phyloP scores from a whole-genome alignment of 2,888 invertebrate genomes.

The Luffia ferchaultella region DNA sequence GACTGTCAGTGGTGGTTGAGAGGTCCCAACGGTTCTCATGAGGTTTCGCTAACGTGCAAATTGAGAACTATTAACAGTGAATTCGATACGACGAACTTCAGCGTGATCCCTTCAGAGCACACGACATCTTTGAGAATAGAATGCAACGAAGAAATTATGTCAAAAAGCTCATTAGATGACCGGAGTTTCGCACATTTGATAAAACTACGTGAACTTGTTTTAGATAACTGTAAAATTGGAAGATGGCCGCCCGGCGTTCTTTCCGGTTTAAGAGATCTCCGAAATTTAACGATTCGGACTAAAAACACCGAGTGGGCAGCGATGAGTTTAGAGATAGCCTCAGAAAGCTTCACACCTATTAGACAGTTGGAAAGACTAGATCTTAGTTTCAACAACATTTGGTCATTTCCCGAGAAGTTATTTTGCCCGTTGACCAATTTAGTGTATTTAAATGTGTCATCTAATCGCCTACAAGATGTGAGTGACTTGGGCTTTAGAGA shows the following conservation, averaged over 20 bases:
- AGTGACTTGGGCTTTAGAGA: conserved; percentile 87
- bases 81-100: conserved; percentile 88
- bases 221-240: conserved; percentile 88
- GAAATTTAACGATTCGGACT: conserved; percentile 85
- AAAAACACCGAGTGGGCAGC: conserved; percentile 87
- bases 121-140: conserved; percentile 81
- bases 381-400: conserved; percentile 87
- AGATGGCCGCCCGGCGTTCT: conserved; percentile 84
- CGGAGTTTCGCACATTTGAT: conserved; percentile 82
- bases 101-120: conserved; percentile 84
- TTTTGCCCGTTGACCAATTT: conserved; percentile 85
- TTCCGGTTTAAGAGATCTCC: conserved; percentile 79
- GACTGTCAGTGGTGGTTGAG: conserved; percentile 83
- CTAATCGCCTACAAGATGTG: conserved; percentile 88
- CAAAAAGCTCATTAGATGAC: conserved; percentile 79
- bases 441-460: conserved; percentile 83
- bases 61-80: conserved; percentile 87
- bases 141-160: conserved; percentile 82
- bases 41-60: conserved; percentile 81
- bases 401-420: conserved; percentile 86
- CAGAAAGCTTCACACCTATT: conserved; percentile 79
- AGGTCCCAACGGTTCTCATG: conserved; percentile 69
- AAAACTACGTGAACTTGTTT: conserved; percentile 79
- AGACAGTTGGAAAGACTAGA: conserved; percentile 85
- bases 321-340: conserved; percentile 82